phyloP scores from a whole-genome alignment of 2,113 vertebrate genomes.

The Rana temporaria region DNA sequence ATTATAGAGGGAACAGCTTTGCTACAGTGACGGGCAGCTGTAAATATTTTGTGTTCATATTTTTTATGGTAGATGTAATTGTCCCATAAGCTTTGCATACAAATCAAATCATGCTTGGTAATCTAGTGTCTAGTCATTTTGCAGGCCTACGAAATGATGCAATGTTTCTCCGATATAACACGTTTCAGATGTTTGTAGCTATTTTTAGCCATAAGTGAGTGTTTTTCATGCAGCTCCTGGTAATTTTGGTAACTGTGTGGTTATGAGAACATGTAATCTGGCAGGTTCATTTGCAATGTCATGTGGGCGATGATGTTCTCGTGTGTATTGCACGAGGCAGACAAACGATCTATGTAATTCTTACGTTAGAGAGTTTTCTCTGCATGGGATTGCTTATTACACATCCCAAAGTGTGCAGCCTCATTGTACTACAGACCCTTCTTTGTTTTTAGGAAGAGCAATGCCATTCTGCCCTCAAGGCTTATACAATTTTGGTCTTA shows the following conservation, averaged over 20 bases:
- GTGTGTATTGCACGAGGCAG: background rate
- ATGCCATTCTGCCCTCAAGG: slow-evolving; percentile 22
- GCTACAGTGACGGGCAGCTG: too few species aligned
- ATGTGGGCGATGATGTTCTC: background rate
- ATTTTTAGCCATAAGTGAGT: background rate
- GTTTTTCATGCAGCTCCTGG: background rate
- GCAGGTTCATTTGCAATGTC: background rate
- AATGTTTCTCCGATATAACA: background rate
- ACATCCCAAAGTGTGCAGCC: background rate
- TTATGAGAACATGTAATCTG: background rate
- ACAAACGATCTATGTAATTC: background rate
- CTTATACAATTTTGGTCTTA: slow-evolving; percentile 8
- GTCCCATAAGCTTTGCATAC: too few species aligned
- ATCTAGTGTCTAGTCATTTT: too few species aligned
- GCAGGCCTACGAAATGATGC: too few species aligned
- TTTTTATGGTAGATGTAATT: too few species aligned
- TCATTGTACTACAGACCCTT: slow-evolving; percentile 20
- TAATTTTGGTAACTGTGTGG: background rate
- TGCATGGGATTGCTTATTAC: background rate
- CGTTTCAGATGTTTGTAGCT: background rate
- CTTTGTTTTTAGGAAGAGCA: slow-evolving; percentile 7
- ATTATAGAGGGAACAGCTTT: too few species aligned
- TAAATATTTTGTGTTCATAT: too few species aligned
- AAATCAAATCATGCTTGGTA: too few species aligned
- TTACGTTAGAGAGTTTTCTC: background rate